Evolutionary conservation across 1,140 invertebrate genomes (phyloP), one percentile per base, ranked within the genome.

Genomic region (Trachelipus rathkii): DNA sequence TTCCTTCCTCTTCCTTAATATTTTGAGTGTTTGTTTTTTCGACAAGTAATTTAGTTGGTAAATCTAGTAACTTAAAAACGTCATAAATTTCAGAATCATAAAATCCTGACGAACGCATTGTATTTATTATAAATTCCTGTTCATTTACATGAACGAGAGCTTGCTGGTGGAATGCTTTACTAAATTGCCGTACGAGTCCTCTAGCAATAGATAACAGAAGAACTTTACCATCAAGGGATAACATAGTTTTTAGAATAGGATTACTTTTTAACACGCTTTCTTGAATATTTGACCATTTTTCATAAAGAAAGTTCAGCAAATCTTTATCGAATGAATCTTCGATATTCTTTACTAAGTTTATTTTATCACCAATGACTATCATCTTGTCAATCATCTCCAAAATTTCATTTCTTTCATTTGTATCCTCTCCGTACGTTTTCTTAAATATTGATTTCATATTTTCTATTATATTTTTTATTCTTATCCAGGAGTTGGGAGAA

Each of bases 171-270:
- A 50, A 50, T 50, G 46, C 46, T 9, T 50, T 9, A 50, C 46
- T 15, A 15, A 50, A 50, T 50, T 50, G 46, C 15, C 15, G 9
- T 50, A 50, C 9, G 46, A 50, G 46, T 50, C 46, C 46, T 50
- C 46, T 50, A 50, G 46, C 46, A 50, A 50, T 50, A 15, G 46
- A 10, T 50, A 50, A 9, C 46, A 50, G 15, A 50, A 50, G 46
- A 50, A 50, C 46, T 50, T 50, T 50, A 50, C 46, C 46, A 15
- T 50, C 46, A 15, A 50, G 9, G 46, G 46, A 50, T 15, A 50
- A 50, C 46, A 50, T 50, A 50, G 46, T 50, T 50, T 50, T 50
- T 50, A 50, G 46, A 50, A 50, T 50, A 10, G 46, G 46, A 50
- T 50, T 50, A 10, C 9, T 50, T 10, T 15, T 50, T 50, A 50